Base-by-base conservation (phyloP, 2,888 invertebrate species). In the Lasioglossum vierecki region DNA sequence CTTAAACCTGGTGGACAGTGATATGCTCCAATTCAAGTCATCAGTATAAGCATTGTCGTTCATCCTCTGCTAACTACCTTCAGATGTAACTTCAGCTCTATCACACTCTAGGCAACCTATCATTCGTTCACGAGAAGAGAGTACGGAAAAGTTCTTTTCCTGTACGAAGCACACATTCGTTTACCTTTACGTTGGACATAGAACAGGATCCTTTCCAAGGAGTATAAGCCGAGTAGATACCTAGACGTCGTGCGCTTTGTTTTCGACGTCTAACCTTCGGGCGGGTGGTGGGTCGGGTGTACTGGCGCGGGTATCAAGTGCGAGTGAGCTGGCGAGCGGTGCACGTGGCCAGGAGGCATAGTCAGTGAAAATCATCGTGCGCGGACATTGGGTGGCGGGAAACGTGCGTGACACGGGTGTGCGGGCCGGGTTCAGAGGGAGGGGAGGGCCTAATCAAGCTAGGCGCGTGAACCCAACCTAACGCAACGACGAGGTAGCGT, bases 291-390 rank as follows among this genome's bases (percentile, higher is more conserved):
- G 57, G 22, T 9, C 53, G 22, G 22, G 22, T 9, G 22, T 9
- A 53, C 22, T 3, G 53, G 53, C 53, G 53, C 22, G 53, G 22
- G 53, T 53, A 22, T 9, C 53, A 2, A 53, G 53, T 53, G 53
- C 53, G 53, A 53, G 53, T 2, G 22, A 22, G 22, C 60, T 53
- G 57, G 74, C 18, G 66, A 30, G 22, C 39, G 68, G 84, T 86
- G 87, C 88, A 88, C 88, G 88, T 89, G 88, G 89, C 82, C 82
- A 76, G 71, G 77, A 63, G 88, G 85, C 84, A 86, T 82, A 88
- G 89, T 91, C 90, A 90, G 91, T 91, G 91, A 89, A 90, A 91
- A 91, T 91, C 90, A 91, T 91, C 90, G 88, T 88, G 90, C 90
- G 90, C 91, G 91, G 86, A 86, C 89, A 89, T 86, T 89, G 89